Evolutionary conservation across 37 sponge, comb jelly and placozoan species (phyloP).

Genomic region (Mnemiopsis leidyi): DNA sequence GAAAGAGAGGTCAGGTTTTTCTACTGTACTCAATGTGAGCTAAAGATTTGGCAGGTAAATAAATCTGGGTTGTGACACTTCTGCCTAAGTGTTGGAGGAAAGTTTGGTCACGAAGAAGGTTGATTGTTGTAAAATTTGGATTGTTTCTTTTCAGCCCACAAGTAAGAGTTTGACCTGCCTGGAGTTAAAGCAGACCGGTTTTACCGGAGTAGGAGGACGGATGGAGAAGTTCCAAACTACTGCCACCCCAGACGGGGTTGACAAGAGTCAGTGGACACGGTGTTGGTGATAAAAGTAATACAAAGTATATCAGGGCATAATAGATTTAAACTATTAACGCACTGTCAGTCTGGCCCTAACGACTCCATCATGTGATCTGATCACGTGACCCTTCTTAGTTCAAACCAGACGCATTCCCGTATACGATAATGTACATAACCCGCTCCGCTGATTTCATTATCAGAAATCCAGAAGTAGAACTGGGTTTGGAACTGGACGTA

Average conservation of each 20-base stretch:
- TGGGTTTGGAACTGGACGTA: background rate
- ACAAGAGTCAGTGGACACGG: background rate
- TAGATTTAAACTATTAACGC: background rate
- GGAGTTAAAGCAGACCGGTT: too few species aligned
- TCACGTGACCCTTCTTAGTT: background rate
- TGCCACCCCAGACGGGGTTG: background rate
- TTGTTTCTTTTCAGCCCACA: too few species aligned
- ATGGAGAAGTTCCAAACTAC: too few species aligned
- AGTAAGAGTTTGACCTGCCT: too few species aligned
- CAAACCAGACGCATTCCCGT: background rate
- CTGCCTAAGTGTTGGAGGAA: too few species aligned
- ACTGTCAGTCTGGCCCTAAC: background rate
- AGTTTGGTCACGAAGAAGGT: too few species aligned
- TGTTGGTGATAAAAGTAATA: background rate
- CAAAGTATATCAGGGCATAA: background rate
- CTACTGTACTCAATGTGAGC: too few species aligned
- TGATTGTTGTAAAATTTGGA: too few species aligned
- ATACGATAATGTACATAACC: background rate
- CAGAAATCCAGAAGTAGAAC: background rate
- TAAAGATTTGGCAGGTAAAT: too few species aligned
- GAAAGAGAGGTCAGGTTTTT: background rate
- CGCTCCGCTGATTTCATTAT: background rate
- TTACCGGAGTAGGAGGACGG: too few species aligned
- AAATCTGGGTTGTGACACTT: too few species aligned
- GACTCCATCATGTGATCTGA: background rate